Base-by-base conservation (phyloP, 1,140 invertebrate species). In the Spodoptera frugiperda region DNA sequence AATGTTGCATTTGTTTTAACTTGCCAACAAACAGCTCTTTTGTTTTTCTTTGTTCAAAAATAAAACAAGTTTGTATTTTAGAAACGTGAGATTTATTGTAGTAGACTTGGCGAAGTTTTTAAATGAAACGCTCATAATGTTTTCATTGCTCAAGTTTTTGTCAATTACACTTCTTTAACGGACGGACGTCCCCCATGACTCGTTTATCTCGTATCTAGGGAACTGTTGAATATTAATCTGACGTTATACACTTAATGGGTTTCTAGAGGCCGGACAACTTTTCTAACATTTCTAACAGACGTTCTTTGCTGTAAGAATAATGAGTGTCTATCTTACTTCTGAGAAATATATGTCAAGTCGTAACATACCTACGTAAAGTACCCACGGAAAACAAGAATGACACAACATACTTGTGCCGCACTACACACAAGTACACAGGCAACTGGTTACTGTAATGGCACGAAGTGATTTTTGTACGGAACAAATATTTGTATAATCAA, bases 1-100 rank as follows among this genome's bases (percentile, higher is more conserved):
- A 57, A 73, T 59, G 54, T 59, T 48, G 55, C 55, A 59, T 59
- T 73, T 73, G 30, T 46, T 59, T 49, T 59, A n/a, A 65, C 17
- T 65, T 65, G 39, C 44, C 39, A 65, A 65, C 61, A 65, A 61
- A 15, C 33, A 19, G 39, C 17, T 46, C 59, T 48, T 48, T 65
- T 65, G 61, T 65, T 46, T 65, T 25, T 21, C 44, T 65, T 48
- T 65, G 17, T 48, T 46, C 61, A 15, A 17, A 39, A 39, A 39
- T 39, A 39, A 39, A 25, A 8, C 54, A 57, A 57, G 54, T 21
- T 6, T 48, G 15, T 12, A 65, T 19, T 65, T 48, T 65, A 21
- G 44, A 65, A 65, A 65, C 19, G 44, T 19, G 10, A 65, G 61
- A 65, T 65, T 65, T 65, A 65, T 65, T 46, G 44, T 46, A 65